Conservation (phyloP, 2,888 invertebrate species). For the Pachydiplax longipennis region DNA sequence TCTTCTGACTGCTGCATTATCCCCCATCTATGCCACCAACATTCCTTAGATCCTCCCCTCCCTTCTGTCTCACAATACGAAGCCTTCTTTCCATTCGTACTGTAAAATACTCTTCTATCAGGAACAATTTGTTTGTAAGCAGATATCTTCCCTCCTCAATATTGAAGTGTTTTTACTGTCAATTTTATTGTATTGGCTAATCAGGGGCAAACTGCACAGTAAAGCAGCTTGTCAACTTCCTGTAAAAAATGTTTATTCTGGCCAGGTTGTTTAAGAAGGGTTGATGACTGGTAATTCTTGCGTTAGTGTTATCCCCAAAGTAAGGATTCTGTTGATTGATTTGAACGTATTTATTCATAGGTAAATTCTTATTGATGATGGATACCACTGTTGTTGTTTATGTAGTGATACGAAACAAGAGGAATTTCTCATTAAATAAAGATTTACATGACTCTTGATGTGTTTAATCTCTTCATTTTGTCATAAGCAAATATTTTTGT, state of each 20-base stretch:
- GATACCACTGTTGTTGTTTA: neutral
- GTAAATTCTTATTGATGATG: neutral
- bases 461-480: neutral
- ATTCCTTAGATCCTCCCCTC: neutral
- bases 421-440: neutral
- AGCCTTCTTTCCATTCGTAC: neutral
- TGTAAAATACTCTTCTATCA: neutral
- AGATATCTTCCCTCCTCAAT: neutral
- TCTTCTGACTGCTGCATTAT: neutral
- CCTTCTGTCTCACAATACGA: neutral
- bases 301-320: constrained; percentile 22
- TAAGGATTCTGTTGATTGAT: constrained; percentile 31
- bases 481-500: neutral
- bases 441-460: neutral
- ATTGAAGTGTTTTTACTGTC: neutral
- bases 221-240: neutral
- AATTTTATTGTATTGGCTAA: constrained; percentile 13
- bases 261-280: constrained; percentile 6
- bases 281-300: constrained; percentile 14
- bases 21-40: neutral
- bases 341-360: constrained; percentile 20
- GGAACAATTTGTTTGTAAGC: neutral
- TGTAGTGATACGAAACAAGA: neutral
- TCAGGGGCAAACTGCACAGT: constrained; percentile 8
- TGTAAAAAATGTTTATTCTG: constrained; percentile 14